These are phyloP conservation scores for Stichopus horrens DNA, from an alignment of 53 echinoderm and acorn worm species.

Conservation along the genomic window DNA sequence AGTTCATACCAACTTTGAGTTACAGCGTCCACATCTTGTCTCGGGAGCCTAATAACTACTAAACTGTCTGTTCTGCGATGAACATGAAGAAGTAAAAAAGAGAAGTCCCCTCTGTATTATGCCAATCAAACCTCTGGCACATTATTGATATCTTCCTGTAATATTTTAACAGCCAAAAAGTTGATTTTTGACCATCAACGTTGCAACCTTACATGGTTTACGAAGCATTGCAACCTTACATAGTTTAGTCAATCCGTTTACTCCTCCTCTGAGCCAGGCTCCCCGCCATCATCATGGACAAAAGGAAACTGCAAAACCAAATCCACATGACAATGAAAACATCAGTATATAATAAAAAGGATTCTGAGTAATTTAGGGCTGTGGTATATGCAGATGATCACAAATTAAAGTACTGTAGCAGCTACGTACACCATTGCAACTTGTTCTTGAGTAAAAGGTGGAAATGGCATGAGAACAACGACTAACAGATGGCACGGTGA, in stretches of 20 bases:
- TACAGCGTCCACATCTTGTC: conserved; percentile 10
- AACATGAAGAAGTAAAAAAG: conserved; percentile 41
- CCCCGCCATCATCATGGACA: background rate
- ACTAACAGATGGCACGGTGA: too few species aligned
- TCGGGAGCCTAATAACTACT: conserved; percentile 47
- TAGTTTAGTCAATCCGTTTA: background rate
- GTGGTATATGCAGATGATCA: too few species aligned
- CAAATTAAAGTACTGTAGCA: too few species aligned
- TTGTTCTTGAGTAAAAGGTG: too few species aligned
- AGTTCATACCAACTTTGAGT: conserved; percentile 11
- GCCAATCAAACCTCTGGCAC: background rate
- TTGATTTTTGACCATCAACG: background rate
- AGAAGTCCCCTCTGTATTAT: conserved; percentile 11
- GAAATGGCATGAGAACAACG: too few species aligned
- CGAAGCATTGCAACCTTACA: background rate
- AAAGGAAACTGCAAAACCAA: conserved; percentile 17
- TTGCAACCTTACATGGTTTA: background rate
- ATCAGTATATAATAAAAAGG: too few species aligned
- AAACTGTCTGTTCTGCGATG: conserved; percentile 44
- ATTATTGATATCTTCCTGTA: conserved; percentile 14
- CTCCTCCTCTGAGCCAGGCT: too few species aligned
- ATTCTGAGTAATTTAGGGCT: too few species aligned
- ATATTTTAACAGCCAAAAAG: background rate
- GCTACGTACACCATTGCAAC: too few species aligned
- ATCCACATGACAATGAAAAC: too few species aligned